Base-by-base conservation (phyloP, 64 coral and sea anemone species). In the Montipora efflorescens region DNA sequence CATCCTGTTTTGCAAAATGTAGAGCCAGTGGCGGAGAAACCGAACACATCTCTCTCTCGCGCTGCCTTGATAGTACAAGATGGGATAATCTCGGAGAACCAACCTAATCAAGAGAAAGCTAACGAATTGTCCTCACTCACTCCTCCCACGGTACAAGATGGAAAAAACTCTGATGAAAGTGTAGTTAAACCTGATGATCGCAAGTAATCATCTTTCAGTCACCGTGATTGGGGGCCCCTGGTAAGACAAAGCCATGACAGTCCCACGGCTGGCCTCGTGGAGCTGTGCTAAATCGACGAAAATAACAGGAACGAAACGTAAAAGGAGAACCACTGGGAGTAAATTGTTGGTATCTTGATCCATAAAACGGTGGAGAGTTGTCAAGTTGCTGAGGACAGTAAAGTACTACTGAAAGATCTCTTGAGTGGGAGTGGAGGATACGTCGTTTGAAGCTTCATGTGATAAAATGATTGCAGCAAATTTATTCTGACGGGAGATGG, bases 81-180 rank as follows among this genome's bases (percentile, higher is more conserved):
- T 46, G 28, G 36, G 9, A 76, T 7, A 44, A 76, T 13, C 28
- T 55, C 19, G 48, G 49, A 53, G 19, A 48, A 53, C 16, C 78
- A n/a, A 20, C 16, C 50, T 22, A 9, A 22, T 51, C 46, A 48
- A n/a, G 51, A 57, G 2, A 19, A 81, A 81, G 7, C 2, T 25
- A 61, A 23, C 7, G 23, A 8, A 43, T 46, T 9, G 13, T 67
- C 59, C 13, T 44, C 59, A 47, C 58, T 28, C 81, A 83, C 57
- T 59, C 81, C 23, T 47, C 57, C 81, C 25, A 19, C 46, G 12
- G 81, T 67, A 18, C n/a, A 67, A 46, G 81, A 83, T 21, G 81
- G 57, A 15, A 19, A 16, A 79, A 21, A 5, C 49, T 79, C 19
- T 1, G 48, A 57, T 55, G 76, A 3, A 48, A 78, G 14, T 78